Conservation (phyloP, 2,888 invertebrate genomes). For the Eulithis testata region DNA sequence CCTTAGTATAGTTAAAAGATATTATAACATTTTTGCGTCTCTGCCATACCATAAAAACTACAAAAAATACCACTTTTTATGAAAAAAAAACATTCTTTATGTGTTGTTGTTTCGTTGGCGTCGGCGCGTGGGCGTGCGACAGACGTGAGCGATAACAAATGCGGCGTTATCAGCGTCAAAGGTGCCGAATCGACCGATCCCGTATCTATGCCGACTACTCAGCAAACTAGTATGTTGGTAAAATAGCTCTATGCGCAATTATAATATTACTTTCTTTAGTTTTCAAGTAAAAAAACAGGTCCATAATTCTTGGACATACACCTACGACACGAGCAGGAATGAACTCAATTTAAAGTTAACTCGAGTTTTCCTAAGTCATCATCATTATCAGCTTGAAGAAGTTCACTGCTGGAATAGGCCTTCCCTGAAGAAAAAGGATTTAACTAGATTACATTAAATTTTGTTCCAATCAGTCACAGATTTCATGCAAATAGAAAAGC, state of each 20-base stretch:
- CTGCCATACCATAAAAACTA: too few species aligned
- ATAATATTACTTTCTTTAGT: not conserved
- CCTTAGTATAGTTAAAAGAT: too few species aligned
- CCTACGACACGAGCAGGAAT: not conserved
- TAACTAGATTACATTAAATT: not conserved
- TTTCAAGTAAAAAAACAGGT: too few species aligned
- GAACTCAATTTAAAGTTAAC: not conserved
- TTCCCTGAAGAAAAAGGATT: not conserved
- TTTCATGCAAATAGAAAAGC: too few species aligned
- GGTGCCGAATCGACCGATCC: conserved; percentile 47
- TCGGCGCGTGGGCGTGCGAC: conserved; percentile 46
- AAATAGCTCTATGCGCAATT: not conserved
- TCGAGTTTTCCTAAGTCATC: not conserved
- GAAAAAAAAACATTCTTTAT: not conserved
- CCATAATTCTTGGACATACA: too few species aligned
- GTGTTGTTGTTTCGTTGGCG: conserved; percentile 38
- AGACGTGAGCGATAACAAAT: conserved; percentile 60
- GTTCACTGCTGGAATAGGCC: not conserved
- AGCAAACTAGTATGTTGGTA: conserved; percentile 16
- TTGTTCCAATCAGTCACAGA: not conserved
- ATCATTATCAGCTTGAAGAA: not conserved
- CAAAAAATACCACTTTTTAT: not conserved
- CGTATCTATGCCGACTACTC: conserved; percentile 40
- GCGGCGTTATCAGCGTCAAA: conserved; percentile 66
- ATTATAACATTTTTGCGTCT: too few species aligned